Evolutionary conservation across 2,888 invertebrate genomes (phyloP), one percentile per base, ranked within the genome.

Genomic region (Hirtodrosophila cameraria): DNA sequence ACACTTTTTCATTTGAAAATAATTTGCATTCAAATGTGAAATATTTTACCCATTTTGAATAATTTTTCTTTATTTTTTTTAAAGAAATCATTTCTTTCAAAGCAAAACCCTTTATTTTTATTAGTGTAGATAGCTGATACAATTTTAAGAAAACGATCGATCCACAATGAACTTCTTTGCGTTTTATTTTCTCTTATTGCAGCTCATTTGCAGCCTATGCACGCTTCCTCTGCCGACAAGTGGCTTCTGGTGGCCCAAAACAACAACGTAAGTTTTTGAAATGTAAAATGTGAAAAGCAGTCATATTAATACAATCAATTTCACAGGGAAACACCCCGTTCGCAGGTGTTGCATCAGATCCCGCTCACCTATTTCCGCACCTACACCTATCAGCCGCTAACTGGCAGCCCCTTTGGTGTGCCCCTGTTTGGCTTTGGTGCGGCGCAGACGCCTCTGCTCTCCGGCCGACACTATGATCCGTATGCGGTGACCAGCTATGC

Each of bases 311-410:
- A 1, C 6, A 7, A 9, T 11, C 2, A 9, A 2, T 0, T 1
- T 2, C 5, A 2, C 49, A 89, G 89, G 3, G 88, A 83, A 71
- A 55, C 75, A 4, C 74, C 88, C 1, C 62, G 79, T 3, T 20
- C 42, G 1, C 85, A 74, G 20, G 18, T 85, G 16, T 57, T 90
- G 35, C 90, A 89, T 25, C 89, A 90, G 66, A 89, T 90, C 0
- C 90, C 90, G 2, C 77, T 90, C 23, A 90, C 90, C 28, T 90
- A 90, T 49, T 90, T 90, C 53, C 90, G 90, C 12, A 90, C 90
- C 0, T 90, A 90, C 68, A 90, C 90, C 3, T 90, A 90, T 39
- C 90, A 90, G 36, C 90, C 90, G 1, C 48, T 90, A 23, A 62
- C 83, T 2, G 86, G 82, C 12, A 75, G 76, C 20, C 73, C 88